Evolutionary conservation across 2,888 invertebrate genomes (phyloP).

Genomic region (Diarsia brunnea): DNA sequence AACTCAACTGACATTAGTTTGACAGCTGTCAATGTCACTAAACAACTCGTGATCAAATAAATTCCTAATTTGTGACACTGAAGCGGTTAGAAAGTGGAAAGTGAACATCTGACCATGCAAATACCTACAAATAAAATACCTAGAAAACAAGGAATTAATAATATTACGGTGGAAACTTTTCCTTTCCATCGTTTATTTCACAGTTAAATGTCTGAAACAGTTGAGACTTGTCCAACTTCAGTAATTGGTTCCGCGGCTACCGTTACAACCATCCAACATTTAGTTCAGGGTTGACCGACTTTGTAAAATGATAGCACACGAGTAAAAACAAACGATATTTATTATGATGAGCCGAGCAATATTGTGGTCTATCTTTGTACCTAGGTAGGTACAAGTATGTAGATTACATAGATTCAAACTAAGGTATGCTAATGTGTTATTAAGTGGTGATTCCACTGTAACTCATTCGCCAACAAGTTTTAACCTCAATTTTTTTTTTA

Average conservation of each 20-base stretch:
- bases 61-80: not conserved
- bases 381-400: not conserved
- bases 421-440: not conserved
- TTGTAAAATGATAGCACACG: slow-evolving; percentile 9
- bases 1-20: slow-evolving; percentile 8
- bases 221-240: slow-evolving; percentile 56
- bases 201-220: slow-evolving; percentile 62
- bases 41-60: not conserved
- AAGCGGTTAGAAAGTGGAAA: not conserved
- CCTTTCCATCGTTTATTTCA: slow-evolving; percentile 57
- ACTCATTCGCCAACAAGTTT: no score
- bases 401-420: not conserved
- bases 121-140: slow-evolving; percentile 21
- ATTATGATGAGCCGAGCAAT: not conserved
- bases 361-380: not conserved
- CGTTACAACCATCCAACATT: slow-evolving; percentile 57
- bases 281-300: slow-evolving; percentile 50
- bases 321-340: slow-evolving; percentile 9
- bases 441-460: no score
- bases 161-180: slow-evolving; percentile 42
- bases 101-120: not conserved
- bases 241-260: slow-evolving; percentile 62
- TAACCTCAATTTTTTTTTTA: no score
- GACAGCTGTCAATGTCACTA: slow-evolving; percentile 20
- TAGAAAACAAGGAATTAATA: slow-evolving; percentile 47